Evolutionary conservation across 2,797 vertebrate species (phyloP), one percentile per base, ranked within the genome.

Genomic region (Urosaurus nigricauda): DNA sequence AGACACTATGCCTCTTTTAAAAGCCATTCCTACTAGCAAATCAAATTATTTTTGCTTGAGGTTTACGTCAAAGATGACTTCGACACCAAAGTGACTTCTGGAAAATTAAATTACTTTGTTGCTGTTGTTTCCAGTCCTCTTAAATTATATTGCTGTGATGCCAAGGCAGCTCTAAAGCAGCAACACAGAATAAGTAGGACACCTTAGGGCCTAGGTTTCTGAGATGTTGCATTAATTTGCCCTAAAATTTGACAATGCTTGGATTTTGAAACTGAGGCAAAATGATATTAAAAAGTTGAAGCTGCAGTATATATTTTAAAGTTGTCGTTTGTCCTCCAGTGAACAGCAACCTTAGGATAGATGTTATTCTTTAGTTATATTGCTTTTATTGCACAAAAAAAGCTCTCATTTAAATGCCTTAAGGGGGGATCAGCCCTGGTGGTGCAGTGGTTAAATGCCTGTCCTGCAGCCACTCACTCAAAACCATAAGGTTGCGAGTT

Each of bases 51-150:
- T 95, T 90, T 79, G 80, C 93, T 81, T 56, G 65, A 94, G 90
- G 47, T 93, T 94, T 94, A 91, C 90, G 89, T 93, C 74, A 92
- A 26, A 51, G n/a, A 87, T 56, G 29, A 77, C 13, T 95, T 95
- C 78, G 92, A 94, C 93, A 88, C 0, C 65, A 74, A 85, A 87
- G 65, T 89, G 83, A 87, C 53, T 87, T 87, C 86, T 79, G 5
- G 56, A 75, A 92, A 79, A 83, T 84, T 35, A 32, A 93, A 92
- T 74, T 91, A 86, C 63, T 40, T 88, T 56, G 65, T 26, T 1
- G 12, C 19, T 14, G 93, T n/a, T 17, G 35, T 24, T 83, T 92
- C 88, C 90, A 32, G 65, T 32, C 88, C 53, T 74, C 43, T 83
- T 73, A 93, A 78, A 17, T 88, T 35, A n/a, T 73, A 3, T 65